Evolutionary conservation across 2,888 invertebrate genomes (phyloP).

Genomic region (Diachrysia chrysitis): DNA sequence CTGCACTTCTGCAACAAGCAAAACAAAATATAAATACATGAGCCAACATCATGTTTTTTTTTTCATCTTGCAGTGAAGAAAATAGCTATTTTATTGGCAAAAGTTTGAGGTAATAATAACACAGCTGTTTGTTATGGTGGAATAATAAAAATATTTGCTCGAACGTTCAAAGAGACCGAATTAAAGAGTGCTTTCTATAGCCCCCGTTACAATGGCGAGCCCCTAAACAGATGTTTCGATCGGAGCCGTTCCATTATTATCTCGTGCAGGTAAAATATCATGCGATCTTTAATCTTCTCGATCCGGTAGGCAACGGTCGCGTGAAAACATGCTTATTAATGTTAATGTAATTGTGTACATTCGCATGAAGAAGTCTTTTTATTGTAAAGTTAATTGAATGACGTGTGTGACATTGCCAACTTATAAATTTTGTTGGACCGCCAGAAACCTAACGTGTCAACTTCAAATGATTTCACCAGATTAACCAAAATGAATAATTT

Average conservation of each 20-base stretch:
- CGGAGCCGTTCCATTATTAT: constrained; percentile 72
- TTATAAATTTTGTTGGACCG: not conserved
- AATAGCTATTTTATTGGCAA: constrained; percentile 36
- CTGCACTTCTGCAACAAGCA: constrained; percentile 86
- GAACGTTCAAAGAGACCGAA: constrained; percentile 66
- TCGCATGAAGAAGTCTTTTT: constrained; percentile 7
- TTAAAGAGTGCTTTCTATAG: constrained; percentile 68
- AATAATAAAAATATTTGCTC: constrained; percentile 52
- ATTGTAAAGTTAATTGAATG: not conserved
- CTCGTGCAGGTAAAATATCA: constrained; percentile 77
- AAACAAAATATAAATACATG: constrained; percentile 50
- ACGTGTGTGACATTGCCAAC: not conserved
- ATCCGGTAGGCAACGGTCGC: constrained; percentile 58
- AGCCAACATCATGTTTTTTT: constrained; percentile 18
- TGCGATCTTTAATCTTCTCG: constrained; percentile 65
- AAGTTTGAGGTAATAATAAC: constrained; percentile 42
- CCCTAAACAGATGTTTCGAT: constrained; percentile 78
- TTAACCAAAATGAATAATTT: not conserved
- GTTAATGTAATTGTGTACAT: not conserved
- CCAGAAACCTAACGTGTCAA: not conserved
- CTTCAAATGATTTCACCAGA: not conserved
- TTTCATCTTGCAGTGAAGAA: constrained; percentile 31
- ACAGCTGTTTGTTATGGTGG: constrained; percentile 58
- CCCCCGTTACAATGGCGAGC: constrained; percentile 69
- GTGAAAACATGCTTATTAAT: constrained; percentile 29